These are phyloP conservation scores for Lindbergichthys nudifrons DNA, from an alignment of 2,797 vertebrate species.

Conservation along the genomic window DNA sequence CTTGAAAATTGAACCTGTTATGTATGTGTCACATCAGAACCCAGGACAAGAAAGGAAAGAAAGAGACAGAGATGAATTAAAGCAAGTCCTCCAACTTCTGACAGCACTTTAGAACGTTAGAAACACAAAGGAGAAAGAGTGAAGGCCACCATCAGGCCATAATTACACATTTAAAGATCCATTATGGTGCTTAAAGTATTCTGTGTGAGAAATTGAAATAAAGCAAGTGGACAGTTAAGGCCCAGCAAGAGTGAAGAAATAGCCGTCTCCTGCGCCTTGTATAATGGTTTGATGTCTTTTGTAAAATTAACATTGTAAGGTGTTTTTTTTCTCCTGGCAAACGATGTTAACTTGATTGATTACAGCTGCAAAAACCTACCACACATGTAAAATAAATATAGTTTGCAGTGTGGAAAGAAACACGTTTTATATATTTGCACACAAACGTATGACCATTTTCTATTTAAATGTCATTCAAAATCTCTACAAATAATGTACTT, in stretches of 20 bases:
- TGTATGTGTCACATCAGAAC: too few species aligned
- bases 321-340: background rate
- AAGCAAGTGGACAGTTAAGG: background rate
- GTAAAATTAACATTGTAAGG: background rate
- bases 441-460: too few species aligned
- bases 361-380: background rate
- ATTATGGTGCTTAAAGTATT: background rate
- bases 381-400: background rate
- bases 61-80: conserved; percentile 42
- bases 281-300: background rate
- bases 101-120: background rate
- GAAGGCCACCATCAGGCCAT: background rate
- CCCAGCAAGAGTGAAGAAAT: background rate
- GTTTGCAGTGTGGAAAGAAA: background rate
- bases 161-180: conserved; percentile 6
- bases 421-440: background rate
- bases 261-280: background rate
- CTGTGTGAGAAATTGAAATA: background rate
- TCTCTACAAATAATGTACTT: too few species aligned
- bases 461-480: too few species aligned
- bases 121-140: background rate
- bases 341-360: background rate
- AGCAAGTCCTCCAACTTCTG: conserved; percentile 2
- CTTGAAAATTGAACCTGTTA: conserved; percentile 1
- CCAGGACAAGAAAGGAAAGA: background rate